phyloP scores from a whole-genome alignment of 2,888 invertebrate genomes.

The Malthinus flaveolus region DNA sequence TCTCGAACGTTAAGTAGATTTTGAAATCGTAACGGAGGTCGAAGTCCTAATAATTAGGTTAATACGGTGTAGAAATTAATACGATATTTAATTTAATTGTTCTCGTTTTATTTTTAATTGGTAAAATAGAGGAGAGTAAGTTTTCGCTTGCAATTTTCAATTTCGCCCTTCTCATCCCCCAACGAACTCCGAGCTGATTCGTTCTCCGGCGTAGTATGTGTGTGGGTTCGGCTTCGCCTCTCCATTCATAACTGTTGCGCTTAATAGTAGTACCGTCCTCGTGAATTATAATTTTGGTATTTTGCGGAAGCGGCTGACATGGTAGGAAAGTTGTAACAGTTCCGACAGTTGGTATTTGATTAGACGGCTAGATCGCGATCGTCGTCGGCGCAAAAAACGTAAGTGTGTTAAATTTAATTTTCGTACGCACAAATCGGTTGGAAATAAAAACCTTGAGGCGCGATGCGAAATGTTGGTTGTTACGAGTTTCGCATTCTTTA shows the following conservation, averaged over 20 bases:
- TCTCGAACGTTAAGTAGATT: neutral
- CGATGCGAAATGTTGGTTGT: neutral
- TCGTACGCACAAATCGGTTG: neutral
- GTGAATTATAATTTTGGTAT: conserved; percentile 12
- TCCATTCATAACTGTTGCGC: conserved; percentile 3
- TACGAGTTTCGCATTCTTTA: conserved; percentile 2
- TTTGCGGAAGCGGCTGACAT: conserved; percentile 13
- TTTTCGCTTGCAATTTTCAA: conserved; percentile 1
- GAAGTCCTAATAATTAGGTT: conserved; percentile 6
- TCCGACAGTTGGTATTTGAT: too few species aligned
- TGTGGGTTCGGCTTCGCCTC: conserved; percentile 5
- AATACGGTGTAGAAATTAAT: conserved; percentile 1
- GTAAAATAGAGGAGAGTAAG: neutral
- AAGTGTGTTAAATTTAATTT: neutral
- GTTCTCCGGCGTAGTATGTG: neutral
- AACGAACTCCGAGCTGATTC: neutral
- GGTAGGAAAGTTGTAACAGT: neutral
- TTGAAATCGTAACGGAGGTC: conserved; percentile 6
- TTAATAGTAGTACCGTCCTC: conserved; percentile 5
- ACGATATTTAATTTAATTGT: conserved; percentile 2
- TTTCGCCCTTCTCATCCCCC: neutral
- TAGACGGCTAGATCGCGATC: conserved; percentile 10
- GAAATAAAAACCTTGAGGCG: neutral
- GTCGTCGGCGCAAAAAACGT: neutral
- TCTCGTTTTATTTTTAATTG: neutral